Conservation (phyloP, 2,797 vertebrate species). For the Sphaeramia orbicularis region DNA sequence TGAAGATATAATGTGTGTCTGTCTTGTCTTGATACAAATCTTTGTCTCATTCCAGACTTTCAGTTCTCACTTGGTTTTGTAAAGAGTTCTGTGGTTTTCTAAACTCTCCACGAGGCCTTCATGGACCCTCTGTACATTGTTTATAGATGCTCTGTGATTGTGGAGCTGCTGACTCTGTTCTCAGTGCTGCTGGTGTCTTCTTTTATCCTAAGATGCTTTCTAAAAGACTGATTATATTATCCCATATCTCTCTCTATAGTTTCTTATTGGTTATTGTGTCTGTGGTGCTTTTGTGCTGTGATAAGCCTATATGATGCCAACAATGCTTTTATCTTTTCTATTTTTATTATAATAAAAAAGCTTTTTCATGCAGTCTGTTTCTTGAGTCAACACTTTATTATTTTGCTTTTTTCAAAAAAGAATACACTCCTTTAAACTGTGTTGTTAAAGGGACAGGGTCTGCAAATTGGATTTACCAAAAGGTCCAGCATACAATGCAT, state of each 20-base stretch:
- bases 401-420: slow-evolving; percentile 6
- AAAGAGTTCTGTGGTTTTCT: slow-evolving; percentile 51
- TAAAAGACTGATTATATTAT: slow-evolving; percentile 51
- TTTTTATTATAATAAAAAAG: slow-evolving; percentile 82
- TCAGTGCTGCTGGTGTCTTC: slow-evolving; percentile 67
- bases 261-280: slow-evolving; percentile 63
- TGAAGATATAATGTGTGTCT: slow-evolving; percentile 38
- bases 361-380: slow-evolving; percentile 72
- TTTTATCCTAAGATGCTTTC: slow-evolving; percentile 30
- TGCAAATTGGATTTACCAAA: no score
- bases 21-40: slow-evolving; percentile 49
- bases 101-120: slow-evolving; percentile 46
- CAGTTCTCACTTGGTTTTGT: slow-evolving; percentile 54
- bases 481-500: no score
- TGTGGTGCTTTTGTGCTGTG: slow-evolving; percentile 81
- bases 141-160: slow-evolving; percentile 70
- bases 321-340: slow-evolving; percentile 85
- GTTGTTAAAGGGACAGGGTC: no score
- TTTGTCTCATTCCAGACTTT: slow-evolving; percentile 51
- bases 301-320: slow-evolving; percentile 73
- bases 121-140: slow-evolving; percentile 58
- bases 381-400: slow-evolving; percentile 35
- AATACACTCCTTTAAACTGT: no score
- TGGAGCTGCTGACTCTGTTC: slow-evolving; percentile 69
- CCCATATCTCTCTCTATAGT: slow-evolving; percentile 34